Conservation (phyloP, 2,113 vertebrate species). For the Daphoenositta chrysoptera region DNA sequence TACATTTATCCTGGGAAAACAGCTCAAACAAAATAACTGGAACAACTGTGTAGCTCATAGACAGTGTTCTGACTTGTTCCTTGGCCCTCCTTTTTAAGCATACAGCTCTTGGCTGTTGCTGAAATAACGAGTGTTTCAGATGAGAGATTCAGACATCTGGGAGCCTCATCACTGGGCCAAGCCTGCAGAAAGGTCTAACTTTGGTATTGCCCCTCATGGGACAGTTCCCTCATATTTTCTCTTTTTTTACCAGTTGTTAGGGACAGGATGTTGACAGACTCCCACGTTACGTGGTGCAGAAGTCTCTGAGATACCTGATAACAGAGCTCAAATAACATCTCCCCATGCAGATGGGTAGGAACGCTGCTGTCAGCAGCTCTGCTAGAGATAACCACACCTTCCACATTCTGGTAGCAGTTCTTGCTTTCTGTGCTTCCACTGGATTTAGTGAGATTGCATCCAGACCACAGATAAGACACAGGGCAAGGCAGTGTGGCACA, state of each 20-base stretch:
- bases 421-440: neutral
- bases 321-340: neutral
- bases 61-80: neutral
- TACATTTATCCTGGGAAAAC: neutral
- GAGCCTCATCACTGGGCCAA: neutral
- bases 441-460: neutral
- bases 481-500: neutral
- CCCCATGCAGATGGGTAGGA: neutral
- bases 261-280: neutral
- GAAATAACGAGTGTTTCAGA: neutral
- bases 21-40: neutral
- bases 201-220: neutral
- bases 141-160: neutral
- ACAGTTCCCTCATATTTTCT: neutral
- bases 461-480: neutral
- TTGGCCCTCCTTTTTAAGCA: neutral
- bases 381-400: neutral
- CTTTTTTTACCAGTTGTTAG: neutral
- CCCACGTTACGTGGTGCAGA: fast-evolving
- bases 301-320: neutral
- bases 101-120: neutral
- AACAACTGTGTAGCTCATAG: neutral
- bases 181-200: neutral
- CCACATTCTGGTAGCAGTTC: neutral
- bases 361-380: neutral